phyloP scores from a whole-genome alignment of 1,140 invertebrate genomes.

The Lucilia sericata region DNA sequence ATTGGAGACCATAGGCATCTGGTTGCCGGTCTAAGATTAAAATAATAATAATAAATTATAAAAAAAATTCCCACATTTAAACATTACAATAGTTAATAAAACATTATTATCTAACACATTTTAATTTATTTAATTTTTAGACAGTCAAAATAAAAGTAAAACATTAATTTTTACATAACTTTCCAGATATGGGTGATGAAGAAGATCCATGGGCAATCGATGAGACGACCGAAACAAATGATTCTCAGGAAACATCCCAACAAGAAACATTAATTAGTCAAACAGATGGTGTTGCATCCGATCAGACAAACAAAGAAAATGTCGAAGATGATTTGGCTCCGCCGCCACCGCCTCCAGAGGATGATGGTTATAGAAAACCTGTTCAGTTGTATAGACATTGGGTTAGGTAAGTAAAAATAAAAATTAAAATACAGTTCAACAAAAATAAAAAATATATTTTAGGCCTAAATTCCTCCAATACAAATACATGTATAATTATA shows the following conservation, averaged over 20 bases:
- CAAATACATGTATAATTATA: slow-evolving; percentile 84
- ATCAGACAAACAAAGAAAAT: slow-evolving; percentile 59
- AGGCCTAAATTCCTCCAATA: slow-evolving; percentile 84
- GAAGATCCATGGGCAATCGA: slow-evolving; percentile 67
- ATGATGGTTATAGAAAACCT: slow-evolving; percentile 69
- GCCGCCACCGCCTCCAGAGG: slow-evolving; percentile 72
- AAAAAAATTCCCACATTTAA: no score
- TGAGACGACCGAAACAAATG: slow-evolving; percentile 42
- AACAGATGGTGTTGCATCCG: slow-evolving; percentile 59
- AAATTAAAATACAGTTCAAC: neutral
- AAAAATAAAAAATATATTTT: slow-evolving; percentile 43
- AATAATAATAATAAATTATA: no score
- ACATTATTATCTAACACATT: no score
- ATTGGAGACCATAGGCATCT: no score
- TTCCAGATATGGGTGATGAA: slow-evolving; percentile 62
- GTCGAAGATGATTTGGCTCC: slow-evolving; percentile 67
- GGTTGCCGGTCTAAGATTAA: no score
- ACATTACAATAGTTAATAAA: no score
- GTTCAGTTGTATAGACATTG: slow-evolving; percentile 77
- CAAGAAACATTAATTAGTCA: slow-evolving; percentile 53
- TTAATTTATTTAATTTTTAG: no score
- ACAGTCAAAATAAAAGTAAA: no score
- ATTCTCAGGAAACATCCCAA: slow-evolving; percentile 50
- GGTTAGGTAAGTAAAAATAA: slow-evolving; percentile 72
- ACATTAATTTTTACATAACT: no score